Conservation (phyloP, 2,113 vertebrate species). For the Cyrtonyx montezumae region DNA sequence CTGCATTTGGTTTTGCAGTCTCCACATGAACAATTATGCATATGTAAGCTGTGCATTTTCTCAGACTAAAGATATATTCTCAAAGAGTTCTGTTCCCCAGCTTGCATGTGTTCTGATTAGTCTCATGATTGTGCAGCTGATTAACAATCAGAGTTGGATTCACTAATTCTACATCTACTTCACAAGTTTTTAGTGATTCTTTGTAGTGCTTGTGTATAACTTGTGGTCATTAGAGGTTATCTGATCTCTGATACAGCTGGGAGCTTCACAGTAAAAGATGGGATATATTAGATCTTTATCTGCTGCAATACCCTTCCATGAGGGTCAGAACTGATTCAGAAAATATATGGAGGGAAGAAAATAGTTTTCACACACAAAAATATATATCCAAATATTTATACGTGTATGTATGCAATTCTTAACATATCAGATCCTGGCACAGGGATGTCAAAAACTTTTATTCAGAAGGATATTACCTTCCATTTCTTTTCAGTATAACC, state of each 20-base stretch:
- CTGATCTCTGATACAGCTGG: background rate
- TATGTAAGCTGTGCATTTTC: background rate
- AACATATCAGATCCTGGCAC: background rate
- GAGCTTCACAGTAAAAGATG: background rate
- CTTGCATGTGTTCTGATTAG: background rate
- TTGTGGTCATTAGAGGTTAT: background rate
- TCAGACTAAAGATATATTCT: background rate
- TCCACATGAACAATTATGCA: background rate
- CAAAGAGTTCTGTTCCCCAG: background rate
- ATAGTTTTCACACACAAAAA: background rate
- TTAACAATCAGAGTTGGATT: background rate
- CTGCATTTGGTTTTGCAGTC: background rate
- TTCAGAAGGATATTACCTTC: background rate
- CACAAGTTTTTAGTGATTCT: background rate
- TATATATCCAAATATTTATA: no score
- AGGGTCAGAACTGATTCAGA: background rate
- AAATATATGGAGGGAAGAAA: background rate
- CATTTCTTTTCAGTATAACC: background rate
- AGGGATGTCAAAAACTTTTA: background rate
- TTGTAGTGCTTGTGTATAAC: fast-evolving
- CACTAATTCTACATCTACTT: background rate
- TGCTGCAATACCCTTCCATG: background rate
- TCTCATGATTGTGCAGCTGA: background rate
- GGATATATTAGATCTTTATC: fast-evolving
- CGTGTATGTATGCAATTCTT: background rate